Percentiles rank a stretch among this genome's conserved stretches.
These are phyloP conservation scores for Chionoecetes opilio DNA, from an alignment of 1,140 invertebrate genomes.

Conservation along the genomic window DNA sequence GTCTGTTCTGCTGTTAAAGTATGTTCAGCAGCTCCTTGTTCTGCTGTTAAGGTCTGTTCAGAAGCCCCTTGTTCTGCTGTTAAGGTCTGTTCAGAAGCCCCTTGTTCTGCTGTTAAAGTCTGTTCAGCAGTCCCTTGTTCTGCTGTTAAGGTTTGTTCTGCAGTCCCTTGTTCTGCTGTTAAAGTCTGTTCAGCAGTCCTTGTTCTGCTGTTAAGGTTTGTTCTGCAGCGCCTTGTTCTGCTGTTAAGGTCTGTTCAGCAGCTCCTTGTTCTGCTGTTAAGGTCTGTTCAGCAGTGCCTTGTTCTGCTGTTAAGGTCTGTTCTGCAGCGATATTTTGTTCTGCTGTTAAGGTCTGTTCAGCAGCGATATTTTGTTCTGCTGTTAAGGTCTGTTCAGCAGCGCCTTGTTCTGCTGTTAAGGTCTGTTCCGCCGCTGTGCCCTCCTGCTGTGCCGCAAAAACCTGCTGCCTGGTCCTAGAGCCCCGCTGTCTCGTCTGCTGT, in stretches of 20 bases:
- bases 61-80: no score
- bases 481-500: no score
- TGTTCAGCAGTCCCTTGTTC: background rate
- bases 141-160: background rate
- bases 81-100: no score
- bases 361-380: background rate
- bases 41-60: no score
- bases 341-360: background rate
- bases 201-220: background rate
- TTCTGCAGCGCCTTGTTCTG: background rate
- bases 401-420: background rate
- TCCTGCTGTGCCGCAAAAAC: no score
- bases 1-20: no score
- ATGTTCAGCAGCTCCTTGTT: no score
- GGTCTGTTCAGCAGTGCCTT: background rate
- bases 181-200: background rate
- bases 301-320: background rate
- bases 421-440: background rate
- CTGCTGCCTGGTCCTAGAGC: no score
- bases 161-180: background rate
- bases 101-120: no score
- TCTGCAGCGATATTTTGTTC: background rate
- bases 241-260: background rate
- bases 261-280: background rate
- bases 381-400: background rate